Evolutionary conservation across 30 jellyfish, hydroid and myxozoan genomes (phyloP).

Genomic region (Mastigias papua): DNA sequence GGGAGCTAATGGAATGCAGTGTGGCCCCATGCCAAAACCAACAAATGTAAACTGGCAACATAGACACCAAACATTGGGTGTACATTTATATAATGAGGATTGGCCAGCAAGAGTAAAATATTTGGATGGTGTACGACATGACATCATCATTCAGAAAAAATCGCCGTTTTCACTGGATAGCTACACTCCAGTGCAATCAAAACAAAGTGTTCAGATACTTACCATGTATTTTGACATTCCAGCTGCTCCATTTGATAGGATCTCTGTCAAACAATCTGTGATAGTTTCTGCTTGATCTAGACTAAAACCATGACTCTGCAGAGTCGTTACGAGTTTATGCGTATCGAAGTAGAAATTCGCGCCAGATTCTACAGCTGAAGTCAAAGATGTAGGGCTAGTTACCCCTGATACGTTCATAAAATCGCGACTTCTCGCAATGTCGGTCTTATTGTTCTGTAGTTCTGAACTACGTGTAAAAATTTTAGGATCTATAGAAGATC

Average conservation of each 20-base stretch:
- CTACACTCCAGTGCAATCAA: not conserved
- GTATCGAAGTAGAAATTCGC: slow-evolving; percentile 71
- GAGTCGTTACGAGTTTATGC: slow-evolving; percentile 73
- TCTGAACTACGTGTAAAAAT: slow-evolving; percentile 13
- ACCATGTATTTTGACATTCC: slow-evolving; percentile 74
- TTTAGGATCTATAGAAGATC: not conserved
- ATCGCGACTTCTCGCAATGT: slow-evolving; percentile 18
- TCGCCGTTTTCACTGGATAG: too few relatives aligned
- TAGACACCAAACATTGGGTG: too few relatives aligned
- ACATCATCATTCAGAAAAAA: too few relatives aligned
- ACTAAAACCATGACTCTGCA: slow-evolving; percentile 72
- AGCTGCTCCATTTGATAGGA: slow-evolving; percentile 53
- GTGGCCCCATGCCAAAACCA: too few relatives aligned
- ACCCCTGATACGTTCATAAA: slow-evolving; percentile 43
- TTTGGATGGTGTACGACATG: too few relatives aligned
- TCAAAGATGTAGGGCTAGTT: slow-evolving; percentile 13
- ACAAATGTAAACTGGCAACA: too few relatives aligned
- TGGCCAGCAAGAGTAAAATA: too few relatives aligned
- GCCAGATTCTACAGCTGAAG: slow-evolving; percentile 43
- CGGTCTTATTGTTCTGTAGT: not conserved
- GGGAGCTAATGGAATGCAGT: too few relatives aligned
- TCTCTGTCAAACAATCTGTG: slow-evolving; percentile 73
- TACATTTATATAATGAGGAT: too few relatives aligned
- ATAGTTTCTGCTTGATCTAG: slow-evolving; percentile 73
- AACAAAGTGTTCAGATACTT: not conserved